These are phyloP conservation scores for Orthonyx spaldingii DNA, from an alignment of 2,113 vertebrate species.

Conservation along the genomic window DNA sequence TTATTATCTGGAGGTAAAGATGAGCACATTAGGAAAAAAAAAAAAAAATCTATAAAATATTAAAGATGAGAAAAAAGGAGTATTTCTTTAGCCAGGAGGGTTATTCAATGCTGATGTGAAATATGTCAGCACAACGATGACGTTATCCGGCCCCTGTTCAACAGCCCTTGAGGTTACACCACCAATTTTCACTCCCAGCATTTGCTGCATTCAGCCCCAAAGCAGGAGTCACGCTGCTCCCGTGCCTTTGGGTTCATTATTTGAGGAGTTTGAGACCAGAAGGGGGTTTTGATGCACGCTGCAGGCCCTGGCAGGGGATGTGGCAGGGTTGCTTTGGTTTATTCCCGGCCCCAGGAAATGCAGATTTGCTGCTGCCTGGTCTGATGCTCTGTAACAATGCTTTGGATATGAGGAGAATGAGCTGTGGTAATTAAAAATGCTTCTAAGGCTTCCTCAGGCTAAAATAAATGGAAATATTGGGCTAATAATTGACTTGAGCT, in stretches of 20 bases:
- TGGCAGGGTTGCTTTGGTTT: background rate
- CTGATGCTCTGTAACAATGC: fast-evolving
- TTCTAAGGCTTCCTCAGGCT: background rate
- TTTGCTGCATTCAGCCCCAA: background rate
- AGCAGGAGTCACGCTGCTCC: background rate
- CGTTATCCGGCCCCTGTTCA: background rate
- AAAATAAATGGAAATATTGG: background rate
- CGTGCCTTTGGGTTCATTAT: background rate
- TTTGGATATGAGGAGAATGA: fast-evolving
- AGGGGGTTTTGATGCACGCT: background rate
- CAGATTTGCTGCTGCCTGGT: background rate
- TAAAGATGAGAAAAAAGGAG: background rate
- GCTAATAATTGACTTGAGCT: background rate
- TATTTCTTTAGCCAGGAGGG: background rate
- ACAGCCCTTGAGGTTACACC: background rate
- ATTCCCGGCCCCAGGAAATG: background rate
- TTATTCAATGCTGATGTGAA: background rate
- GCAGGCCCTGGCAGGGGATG: background rate
- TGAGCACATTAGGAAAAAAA: background rate
- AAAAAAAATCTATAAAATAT: background rate
- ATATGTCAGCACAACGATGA: background rate
- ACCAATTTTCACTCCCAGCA: background rate
- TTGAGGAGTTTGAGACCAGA: background rate
- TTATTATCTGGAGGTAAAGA: background rate
- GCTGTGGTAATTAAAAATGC: background rate